Base-by-base conservation (phyloP, 1,140 invertebrate species). In the Tetramorium parvispinum region DNA sequence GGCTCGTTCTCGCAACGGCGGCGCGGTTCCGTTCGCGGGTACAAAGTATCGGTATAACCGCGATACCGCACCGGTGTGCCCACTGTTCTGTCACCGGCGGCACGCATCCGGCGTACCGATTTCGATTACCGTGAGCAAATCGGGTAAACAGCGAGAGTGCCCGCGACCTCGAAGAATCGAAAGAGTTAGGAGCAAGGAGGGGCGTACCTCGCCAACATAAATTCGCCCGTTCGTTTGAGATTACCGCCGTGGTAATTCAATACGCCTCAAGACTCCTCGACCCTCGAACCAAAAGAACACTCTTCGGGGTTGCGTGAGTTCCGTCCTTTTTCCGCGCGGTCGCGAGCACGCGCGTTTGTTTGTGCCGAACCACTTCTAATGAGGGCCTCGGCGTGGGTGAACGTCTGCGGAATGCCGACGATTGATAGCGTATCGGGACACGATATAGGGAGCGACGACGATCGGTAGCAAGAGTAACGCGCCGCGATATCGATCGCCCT, bases 321-420 rank as follows among this genome's bases (percentile, higher is more conserved):
- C n/a, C 6, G 37, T 37, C 32, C 43, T 63, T 63, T 49, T 21
- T 51, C 32, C 18, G 27, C 70, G 0, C 49, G n/a, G 21, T 21
- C 65, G 75, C 21, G 81, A 71, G 49, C 77, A 87, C 78, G 79
- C 85, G 79, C 85, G 87, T 89, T 85, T 70, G 57, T 89, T 18
- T 53, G 43, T 37, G 81, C 76, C 71, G 65, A 55, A 37, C 63
- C 81, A 71, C 40, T 76, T 89, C 66, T 90, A 90, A 90, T 90
- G 89, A 90, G 88, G 46, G 79, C 82, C 61, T 55, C 65, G 86
- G 88, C 87, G 91, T 91, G 91, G 91, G 90, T 88, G 91, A 91
- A 90, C 79, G 85, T 73, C 85, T 61, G 32, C 40, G 79, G 76
- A 68, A 63, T 37, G 37, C 66, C 81, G 88, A 91, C 91, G 91